Conservation (phyloP, 2,113 vertebrate genomes). For the Sakesphorus luctuosus region DNA sequence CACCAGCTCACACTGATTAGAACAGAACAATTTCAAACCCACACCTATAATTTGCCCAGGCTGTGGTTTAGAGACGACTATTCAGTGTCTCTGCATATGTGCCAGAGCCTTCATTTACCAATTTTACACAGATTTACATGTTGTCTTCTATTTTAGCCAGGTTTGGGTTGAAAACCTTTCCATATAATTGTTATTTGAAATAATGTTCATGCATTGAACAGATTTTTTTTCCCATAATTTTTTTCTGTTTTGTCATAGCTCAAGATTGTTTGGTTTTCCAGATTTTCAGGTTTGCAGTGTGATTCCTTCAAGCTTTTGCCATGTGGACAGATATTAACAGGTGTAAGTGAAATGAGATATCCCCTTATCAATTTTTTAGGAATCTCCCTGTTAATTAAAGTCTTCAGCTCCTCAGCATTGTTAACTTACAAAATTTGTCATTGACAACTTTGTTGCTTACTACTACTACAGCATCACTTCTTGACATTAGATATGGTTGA, state of each 20-base stretch:
- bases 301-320: neutral
- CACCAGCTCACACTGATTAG: neutral
- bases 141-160: neutral
- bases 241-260: neutral
- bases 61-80: neutral
- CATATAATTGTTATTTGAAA: neutral
- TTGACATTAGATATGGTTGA: neutral
- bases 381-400: neutral
- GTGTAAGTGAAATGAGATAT: neutral
- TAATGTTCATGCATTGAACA: fast-evolving
- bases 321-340: neutral
- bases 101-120: neutral
- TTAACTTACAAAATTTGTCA: neutral
- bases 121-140: neutral
- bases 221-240: neutral
- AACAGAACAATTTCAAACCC: neutral
- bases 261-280: neutral
- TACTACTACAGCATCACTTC: slow-evolving; percentile 29
- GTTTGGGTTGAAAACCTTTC: neutral
- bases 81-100: neutral
- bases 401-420: neutral
- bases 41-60: neutral
- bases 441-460: slow-evolving; percentile 25
- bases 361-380: neutral
- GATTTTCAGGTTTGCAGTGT: neutral